Evolutionary conservation across 2,888 invertebrate species (phyloP).

Genomic region (Plebejus anna): DNA sequence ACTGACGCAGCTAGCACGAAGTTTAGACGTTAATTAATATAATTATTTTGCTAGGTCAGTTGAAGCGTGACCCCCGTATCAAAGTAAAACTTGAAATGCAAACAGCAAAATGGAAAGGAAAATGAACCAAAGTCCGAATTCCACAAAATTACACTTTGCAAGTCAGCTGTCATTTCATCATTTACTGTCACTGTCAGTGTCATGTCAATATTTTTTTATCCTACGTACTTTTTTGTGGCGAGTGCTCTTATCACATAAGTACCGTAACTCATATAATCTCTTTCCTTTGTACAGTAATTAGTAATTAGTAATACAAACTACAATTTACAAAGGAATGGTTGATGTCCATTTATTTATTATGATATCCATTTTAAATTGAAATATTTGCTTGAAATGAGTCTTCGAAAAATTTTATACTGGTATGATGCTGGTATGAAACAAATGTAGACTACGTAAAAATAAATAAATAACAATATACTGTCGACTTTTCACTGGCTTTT

Average conservation of each 20-base stretch:
- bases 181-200: background rate
- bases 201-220: background rate
- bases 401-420: background rate
- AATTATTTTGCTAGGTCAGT: conserved; percentile 5
- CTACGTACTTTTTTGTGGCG: too few species aligned
- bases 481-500: conserved; percentile 22
- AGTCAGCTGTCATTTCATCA: conserved; percentile 5
- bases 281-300: too few species aligned
- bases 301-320: too few species aligned
- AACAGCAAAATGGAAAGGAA: conserved; percentile 27
- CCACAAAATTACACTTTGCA: conserved; percentile 16
- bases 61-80: conserved; percentile 11
- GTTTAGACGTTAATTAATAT: conserved; percentile 8
- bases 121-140: conserved; percentile 29
- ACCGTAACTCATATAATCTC: too few species aligned
- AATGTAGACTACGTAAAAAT: background rate
- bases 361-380: background rate
- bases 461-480: conserved; percentile 31
- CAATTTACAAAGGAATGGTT: too few species aligned
- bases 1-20: conserved; percentile 3
- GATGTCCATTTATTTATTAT: too few species aligned
- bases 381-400: background rate
- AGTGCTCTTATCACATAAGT: too few species aligned
- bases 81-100: conserved; percentile 28
- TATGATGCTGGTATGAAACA: background rate